phyloP scores from a whole-genome alignment of 2,797 vertebrate species.

The Xenops minutus region DNA sequence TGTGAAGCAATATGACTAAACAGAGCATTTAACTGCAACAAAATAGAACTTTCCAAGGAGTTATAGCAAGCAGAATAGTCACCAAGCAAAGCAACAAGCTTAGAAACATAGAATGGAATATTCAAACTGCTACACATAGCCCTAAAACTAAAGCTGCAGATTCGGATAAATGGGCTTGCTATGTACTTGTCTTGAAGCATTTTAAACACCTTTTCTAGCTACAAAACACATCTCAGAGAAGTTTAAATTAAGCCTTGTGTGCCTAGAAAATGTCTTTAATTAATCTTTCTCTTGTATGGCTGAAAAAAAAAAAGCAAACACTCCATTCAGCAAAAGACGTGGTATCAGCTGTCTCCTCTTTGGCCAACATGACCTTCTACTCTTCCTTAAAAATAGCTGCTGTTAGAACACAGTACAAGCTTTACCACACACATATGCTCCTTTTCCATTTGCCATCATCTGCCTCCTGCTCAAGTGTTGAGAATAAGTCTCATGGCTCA shows the following conservation, averaged over 20 bases:
- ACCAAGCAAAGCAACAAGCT: not conserved
- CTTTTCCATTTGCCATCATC: not conserved
- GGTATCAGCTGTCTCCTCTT: not conserved
- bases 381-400: not conserved
- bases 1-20: not conserved
- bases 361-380: not conserved
- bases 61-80: fast-evolving
- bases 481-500: not conserved
- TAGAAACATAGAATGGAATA: not conserved
- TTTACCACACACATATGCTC: not conserved
- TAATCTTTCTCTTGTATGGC: not conserved
- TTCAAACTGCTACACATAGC: not conserved
- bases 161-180: not conserved
- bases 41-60: not conserved
- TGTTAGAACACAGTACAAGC: not conserved
- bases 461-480: not conserved
- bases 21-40: not conserved
- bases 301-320: not conserved
- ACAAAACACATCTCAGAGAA: not conserved
- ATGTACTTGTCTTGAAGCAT: not conserved
- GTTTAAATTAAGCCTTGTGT: not conserved
- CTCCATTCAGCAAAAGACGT: not conserved
- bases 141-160: not conserved
- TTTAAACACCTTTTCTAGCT: not conserved
- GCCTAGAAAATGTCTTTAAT: not conserved